A percentile compares a stretch with the other conserved stretches of the same genome.
These are phyloP conservation scores for Eupithecia tripunctaria DNA, from an alignment of 2,888 invertebrate species.

Conservation along the genomic window DNA sequence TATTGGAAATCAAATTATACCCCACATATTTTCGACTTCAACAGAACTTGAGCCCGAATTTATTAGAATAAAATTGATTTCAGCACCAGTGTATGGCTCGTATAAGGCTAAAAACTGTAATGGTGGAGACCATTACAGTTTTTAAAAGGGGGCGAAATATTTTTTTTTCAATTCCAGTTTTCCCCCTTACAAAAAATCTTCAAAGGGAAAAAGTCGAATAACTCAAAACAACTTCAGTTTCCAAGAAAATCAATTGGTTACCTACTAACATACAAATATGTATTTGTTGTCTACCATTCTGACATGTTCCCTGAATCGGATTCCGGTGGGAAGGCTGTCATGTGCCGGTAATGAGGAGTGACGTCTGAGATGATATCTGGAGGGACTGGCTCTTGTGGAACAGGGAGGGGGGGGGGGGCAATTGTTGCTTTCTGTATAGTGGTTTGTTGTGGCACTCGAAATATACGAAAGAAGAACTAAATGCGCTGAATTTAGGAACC, in stretches of 20 bases:
- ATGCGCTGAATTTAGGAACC: neutral
- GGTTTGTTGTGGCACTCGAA: too few relatives aligned
- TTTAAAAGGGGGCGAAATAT: too few relatives aligned
- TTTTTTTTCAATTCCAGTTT: too few relatives aligned
- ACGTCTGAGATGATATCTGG: neutral
- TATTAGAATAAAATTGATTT: neutral
- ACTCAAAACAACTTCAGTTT: neutral
- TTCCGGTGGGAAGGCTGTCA: neutral
- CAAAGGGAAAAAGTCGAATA: too few relatives aligned
- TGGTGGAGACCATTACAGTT: too few relatives aligned
- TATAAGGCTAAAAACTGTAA: too few relatives aligned
- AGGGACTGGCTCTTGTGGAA: neutral
- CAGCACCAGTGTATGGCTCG: neutral
- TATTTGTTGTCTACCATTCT: neutral
- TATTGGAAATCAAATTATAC: too few relatives aligned
- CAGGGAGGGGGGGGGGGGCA: neutral
- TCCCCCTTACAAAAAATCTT: too few relatives aligned
- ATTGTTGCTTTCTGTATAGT: neutral
- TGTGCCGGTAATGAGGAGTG: constrained; percentile 2
- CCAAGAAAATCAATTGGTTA: neutral
- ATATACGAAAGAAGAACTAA: neutral
- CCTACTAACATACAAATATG: neutral
- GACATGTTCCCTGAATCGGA: neutral
- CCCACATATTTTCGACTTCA: too few relatives aligned
- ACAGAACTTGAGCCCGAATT: too few relatives aligned